phyloP scores from a whole-genome alignment of 2,888 invertebrate genomes.

The Abscondita cerata region DNA sequence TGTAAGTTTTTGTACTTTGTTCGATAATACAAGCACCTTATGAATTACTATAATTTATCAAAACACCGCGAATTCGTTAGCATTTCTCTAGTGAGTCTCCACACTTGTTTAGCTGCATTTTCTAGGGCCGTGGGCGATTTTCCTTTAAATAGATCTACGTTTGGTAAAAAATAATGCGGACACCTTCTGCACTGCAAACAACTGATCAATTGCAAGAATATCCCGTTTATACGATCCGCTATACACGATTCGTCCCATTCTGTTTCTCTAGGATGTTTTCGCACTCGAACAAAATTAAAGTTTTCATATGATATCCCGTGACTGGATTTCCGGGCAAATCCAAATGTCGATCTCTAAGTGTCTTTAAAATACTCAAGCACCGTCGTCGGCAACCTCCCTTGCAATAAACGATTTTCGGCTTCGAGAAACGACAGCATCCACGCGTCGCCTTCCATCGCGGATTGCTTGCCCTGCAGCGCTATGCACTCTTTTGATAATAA shows the following conservation, averaged over 20 bases:
- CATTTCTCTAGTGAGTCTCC: slow-evolving; percentile 90
- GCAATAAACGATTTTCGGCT: slow-evolving; percentile 88
- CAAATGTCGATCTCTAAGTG: slow-evolving; percentile 87
- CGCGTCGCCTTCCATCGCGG: slow-evolving; percentile 94
- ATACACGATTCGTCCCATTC: slow-evolving; percentile 94
- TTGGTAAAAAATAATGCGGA: slow-evolving; percentile 94
- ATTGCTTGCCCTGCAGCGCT: slow-evolving; percentile 81
- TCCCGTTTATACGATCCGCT: slow-evolving; percentile 91
- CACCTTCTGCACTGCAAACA: slow-evolving; percentile 94
- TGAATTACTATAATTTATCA: slow-evolving; percentile 77
- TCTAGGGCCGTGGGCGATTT: slow-evolving; percentile 89
- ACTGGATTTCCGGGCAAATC: slow-evolving; percentile 89
- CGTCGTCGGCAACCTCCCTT: slow-evolving; percentile 86
- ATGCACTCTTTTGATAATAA: slow-evolving; percentile 87
- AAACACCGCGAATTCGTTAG: slow-evolving; percentile 90
- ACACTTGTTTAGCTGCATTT: slow-evolving; percentile 92
- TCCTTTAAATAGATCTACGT: slow-evolving; percentile 91
- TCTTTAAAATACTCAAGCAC: slow-evolving; percentile 87
- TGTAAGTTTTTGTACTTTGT: slow-evolving; percentile 15
- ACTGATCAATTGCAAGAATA: slow-evolving; percentile 93
- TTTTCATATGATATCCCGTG: slow-evolving; percentile 89
- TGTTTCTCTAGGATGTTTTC: slow-evolving; percentile 91
- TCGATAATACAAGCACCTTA: slow-evolving; percentile 1
- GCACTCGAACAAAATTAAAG: slow-evolving; percentile 90
- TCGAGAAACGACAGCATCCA: slow-evolving; percentile 92